phyloP scores from a whole-genome alignment of 2,797 vertebrate species.

The Sebastes umbrosus region DNA sequence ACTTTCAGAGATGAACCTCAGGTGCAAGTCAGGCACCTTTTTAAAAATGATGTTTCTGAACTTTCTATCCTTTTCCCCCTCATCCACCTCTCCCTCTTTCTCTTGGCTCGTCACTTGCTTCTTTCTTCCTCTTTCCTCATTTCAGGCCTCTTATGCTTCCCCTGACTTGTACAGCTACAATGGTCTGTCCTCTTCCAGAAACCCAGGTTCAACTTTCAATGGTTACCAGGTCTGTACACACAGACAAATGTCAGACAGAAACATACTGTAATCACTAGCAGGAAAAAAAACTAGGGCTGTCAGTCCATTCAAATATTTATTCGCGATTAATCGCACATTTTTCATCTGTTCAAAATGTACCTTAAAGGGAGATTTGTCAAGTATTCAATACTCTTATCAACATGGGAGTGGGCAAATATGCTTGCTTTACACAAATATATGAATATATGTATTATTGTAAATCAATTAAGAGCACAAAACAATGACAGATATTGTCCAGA shows the following conservation, averaged over 20 bases:
- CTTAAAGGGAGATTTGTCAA: too few relatives aligned
- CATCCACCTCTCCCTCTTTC: not conserved
- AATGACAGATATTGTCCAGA: too few relatives aligned
- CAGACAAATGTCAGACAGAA: not conserved
- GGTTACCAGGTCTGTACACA: constrained; percentile 87
- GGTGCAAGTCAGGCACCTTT: not conserved
- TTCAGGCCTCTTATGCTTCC: constrained; percentile 71
- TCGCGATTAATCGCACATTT: too few relatives aligned
- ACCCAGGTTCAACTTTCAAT: constrained; percentile 79
- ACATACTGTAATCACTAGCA: not conserved
- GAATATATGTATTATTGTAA: too few relatives aligned
- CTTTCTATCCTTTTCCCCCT: not conserved
- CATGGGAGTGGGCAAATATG: too few relatives aligned
- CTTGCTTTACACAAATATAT: too few relatives aligned
- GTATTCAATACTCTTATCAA: too few relatives aligned
- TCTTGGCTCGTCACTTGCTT: not conserved
- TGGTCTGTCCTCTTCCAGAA: constrained; percentile 76
- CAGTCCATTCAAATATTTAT: too few relatives aligned
- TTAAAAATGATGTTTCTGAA: not conserved
- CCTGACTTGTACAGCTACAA: constrained; percentile 79
- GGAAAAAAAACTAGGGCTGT: not conserved
- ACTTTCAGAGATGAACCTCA: not conserved
- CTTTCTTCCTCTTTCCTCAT: constrained; percentile 16
- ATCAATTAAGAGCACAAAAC: rapidly evolving
- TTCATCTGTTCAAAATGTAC: too few relatives aligned